Evolutionary conservation across 2,888 invertebrate species (phyloP).

Genomic region (Aplocera efformata): DNA sequence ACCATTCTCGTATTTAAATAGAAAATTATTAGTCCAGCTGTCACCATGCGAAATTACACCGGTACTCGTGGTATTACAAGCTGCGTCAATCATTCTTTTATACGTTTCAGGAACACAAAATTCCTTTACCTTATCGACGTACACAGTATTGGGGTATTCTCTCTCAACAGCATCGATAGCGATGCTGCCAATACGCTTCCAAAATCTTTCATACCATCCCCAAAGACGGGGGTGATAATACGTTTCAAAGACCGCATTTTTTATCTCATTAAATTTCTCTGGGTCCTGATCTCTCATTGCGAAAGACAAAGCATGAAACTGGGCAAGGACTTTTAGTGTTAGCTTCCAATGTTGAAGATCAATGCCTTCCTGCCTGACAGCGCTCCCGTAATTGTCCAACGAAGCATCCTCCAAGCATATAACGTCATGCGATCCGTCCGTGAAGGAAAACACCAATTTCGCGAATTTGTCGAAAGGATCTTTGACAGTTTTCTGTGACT

Average conservation of each 20-base stretch:
- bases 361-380: slow-evolving; percentile 72
- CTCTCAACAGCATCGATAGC: slow-evolving; percentile 83
- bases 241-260: slow-evolving; percentile 69
- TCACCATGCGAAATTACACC: slow-evolving; percentile 86
- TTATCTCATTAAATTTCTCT: slow-evolving; percentile 63
- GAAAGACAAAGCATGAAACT: slow-evolving; percentile 81
- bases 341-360: slow-evolving; percentile 71
- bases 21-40: slow-evolving; percentile 88
- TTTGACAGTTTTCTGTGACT: slow-evolving; percentile 49
- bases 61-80: slow-evolving; percentile 51
- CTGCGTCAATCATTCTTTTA: slow-evolving; percentile 67
- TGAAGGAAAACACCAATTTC: slow-evolving; percentile 62
- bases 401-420: slow-evolving; percentile 79
- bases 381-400: slow-evolving; percentile 61
- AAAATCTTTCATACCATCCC: slow-evolving; percentile 80
- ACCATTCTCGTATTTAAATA: slow-evolving; percentile 65
- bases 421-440: slow-evolving; percentile 78
- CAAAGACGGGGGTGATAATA: slow-evolving; percentile 79
- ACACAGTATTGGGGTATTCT: slow-evolving; percentile 81
- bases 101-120: slow-evolving; percentile 77
- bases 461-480: slow-evolving; percentile 76
- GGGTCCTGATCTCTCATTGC: slow-evolving; percentile 80
- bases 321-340: slow-evolving; percentile 75
- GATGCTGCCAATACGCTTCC: slow-evolving; percentile 70
- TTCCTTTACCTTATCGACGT: slow-evolving; percentile 76